Conservation (phyloP, 2,797 vertebrate genomes). For the Sciurus vulgaris region DNA sequence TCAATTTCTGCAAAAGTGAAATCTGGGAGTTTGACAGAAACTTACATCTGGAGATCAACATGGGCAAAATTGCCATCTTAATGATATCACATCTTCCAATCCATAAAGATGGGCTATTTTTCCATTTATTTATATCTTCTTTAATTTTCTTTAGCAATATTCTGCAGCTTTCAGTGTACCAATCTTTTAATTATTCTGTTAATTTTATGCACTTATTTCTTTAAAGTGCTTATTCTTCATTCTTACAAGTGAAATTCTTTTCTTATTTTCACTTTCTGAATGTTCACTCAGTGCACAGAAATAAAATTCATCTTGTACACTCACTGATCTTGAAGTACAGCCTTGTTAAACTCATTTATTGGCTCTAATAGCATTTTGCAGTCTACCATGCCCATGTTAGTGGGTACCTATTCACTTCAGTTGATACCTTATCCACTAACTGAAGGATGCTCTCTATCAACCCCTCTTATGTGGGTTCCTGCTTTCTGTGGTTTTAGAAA, state of each 20-base stretch:
- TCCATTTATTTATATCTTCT: no score
- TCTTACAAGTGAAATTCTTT: neutral
- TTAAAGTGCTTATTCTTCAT: neutral
- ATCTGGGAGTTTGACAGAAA: neutral
- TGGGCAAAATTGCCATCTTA: neutral
- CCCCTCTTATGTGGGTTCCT: neutral
- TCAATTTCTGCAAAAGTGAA: neutral
- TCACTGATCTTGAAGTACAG: neutral
- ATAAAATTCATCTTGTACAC: neutral
- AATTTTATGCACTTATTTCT: neutral
- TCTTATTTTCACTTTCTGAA: constrained; percentile 33
- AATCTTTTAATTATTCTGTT: neutral
- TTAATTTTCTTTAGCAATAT: neutral
- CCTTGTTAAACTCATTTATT: neutral
- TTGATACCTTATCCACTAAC: neutral
- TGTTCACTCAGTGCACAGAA: neutral
- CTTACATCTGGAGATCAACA: neutral
- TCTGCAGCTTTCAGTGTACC: neutral
- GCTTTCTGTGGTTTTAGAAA: neutral
- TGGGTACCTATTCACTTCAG: neutral
- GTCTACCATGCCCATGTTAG: neutral
- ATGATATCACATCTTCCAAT: no score
- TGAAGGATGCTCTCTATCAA: no score
- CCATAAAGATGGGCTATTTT: no score
- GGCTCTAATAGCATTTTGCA: neutral